Evolutionary conservation across 2,797 vertebrate species (phyloP).

Genomic region (Anguilla megastoma): DNA sequence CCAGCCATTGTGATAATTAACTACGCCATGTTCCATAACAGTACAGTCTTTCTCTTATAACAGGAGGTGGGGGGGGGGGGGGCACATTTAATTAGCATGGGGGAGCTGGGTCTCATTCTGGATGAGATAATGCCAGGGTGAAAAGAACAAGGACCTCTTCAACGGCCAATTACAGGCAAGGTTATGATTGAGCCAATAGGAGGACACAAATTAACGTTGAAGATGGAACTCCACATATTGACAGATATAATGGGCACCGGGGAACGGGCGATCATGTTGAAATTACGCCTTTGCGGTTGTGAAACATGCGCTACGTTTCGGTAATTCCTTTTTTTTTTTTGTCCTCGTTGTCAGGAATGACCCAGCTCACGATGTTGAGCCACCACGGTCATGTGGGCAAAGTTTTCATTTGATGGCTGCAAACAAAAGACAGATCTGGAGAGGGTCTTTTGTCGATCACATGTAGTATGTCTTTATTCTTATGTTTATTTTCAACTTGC

Average conservation of each 20-base stretch:
- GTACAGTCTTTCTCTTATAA: conserved; percentile 54
- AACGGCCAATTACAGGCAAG: conserved; percentile 53
- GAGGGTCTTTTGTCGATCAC: too few species aligned
- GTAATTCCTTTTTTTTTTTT: not conserved
- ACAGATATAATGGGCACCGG: conserved; percentile 41
- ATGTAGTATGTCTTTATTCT: too few species aligned
- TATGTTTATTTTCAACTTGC: too few species aligned
- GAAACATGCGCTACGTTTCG: not conserved
- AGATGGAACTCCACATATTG: conserved; percentile 63
- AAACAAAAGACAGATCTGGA: too few species aligned
- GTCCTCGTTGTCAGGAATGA: not conserved
- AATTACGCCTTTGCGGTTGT: not conserved
- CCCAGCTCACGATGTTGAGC: not conserved
- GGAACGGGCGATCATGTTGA: not conserved
- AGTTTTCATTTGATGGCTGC: not conserved
- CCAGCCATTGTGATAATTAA: conserved; percentile 59
- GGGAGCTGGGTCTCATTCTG: conserved; percentile 44
- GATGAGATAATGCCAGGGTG: conserved; percentile 40
- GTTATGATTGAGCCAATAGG: conserved; percentile 54
- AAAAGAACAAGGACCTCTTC: conserved; percentile 33
- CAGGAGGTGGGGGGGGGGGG: not conserved
- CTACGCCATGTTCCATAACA: conserved; percentile 60
- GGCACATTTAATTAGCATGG: conserved; percentile 52
- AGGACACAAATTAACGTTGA: conserved; percentile 53
- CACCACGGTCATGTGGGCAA: not conserved